These are phyloP conservation scores for Melinopterus prodromus DNA, from an alignment of 2,888 invertebrate genomes.

Conservation along the genomic window DNA sequence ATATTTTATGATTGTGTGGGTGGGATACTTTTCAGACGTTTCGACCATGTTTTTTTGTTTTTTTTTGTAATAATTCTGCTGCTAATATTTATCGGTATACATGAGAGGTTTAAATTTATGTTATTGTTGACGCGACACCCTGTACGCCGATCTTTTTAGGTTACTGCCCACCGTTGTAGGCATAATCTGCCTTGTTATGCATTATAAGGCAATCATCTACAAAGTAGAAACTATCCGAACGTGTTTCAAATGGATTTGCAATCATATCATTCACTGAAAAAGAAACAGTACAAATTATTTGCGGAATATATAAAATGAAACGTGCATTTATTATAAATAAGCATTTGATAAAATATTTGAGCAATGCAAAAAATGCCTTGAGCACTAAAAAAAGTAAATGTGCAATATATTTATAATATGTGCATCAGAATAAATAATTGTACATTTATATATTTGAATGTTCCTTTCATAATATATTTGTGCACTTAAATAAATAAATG, in stretches of 20 bases:
- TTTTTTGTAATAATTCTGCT: background rate
- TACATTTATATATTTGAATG: too few species aligned
- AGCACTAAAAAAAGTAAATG: too few species aligned
- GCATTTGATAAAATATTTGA: too few species aligned
- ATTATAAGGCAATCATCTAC: conserved; percentile 96
- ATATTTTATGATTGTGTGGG: background rate
- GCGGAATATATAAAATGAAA: too few species aligned
- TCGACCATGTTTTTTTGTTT: background rate
- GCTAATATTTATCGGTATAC: background rate
- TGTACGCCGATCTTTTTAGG: background rate
- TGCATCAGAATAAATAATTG: too few species aligned
- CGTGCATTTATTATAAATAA: too few species aligned
- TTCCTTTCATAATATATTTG: too few species aligned
- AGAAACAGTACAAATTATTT: too few species aligned
- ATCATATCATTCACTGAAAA: conserved; percentile 98
- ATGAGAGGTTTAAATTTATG: background rate
- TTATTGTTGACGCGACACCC: background rate
- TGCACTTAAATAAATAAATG: too few species aligned
- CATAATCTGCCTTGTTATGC: conserved; percentile 99
- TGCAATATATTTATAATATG: too few species aligned
- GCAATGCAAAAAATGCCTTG: too few species aligned
- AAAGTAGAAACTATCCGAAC: conserved; percentile 99
- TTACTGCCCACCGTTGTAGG: conserved; percentile 84
- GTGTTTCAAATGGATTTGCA: conserved; percentile 92
- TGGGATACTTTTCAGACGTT: background rate